A percentile compares a stretch with the other conserved stretches of the same genome.
phyloP scores from a whole-genome alignment of 1,140 invertebrate genomes.

The Stegodyphus mimosarum region DNA sequence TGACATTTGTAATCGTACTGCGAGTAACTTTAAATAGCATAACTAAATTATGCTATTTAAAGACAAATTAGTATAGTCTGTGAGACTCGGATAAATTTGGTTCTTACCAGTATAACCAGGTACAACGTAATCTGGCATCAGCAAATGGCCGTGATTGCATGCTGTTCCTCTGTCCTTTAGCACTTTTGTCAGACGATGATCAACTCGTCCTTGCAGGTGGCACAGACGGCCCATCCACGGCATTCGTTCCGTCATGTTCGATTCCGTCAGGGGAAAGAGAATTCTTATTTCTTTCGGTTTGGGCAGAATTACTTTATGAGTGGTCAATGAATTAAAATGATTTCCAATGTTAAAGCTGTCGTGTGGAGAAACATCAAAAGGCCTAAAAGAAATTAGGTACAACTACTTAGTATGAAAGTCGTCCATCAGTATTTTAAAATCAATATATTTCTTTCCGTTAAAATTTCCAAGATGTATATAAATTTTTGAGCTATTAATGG shows the following conservation, averaged over 20 bases:
- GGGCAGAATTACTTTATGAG: conserved; percentile 15
- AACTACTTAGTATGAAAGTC: neutral
- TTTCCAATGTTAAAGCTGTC: conserved; percentile 18
- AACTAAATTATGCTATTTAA: too few relatives aligned
- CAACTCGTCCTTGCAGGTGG: conserved; percentile 24
- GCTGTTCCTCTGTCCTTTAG: conserved; percentile 21
- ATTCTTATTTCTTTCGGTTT: conserved; percentile 17
- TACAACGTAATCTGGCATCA: conserved; percentile 37
- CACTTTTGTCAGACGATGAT: conserved; percentile 8
- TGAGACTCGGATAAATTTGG: too few relatives aligned
- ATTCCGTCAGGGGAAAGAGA: neutral
- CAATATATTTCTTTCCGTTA: too few relatives aligned
- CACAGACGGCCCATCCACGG: conserved; percentile 9
- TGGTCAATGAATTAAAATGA: conserved; percentile 19
- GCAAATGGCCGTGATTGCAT: conserved; percentile 34
- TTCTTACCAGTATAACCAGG: conserved; percentile 43
- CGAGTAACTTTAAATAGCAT: too few relatives aligned
- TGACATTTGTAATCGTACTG: too few relatives aligned
- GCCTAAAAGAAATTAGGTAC: neutral
- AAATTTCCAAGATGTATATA: too few relatives aligned
- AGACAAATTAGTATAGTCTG: too few relatives aligned
- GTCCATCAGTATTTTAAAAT: too few relatives aligned
- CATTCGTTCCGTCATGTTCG: conserved; percentile 21
- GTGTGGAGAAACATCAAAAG: neutral
- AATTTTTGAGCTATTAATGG: too few relatives aligned